Percentiles rank a stretch among this genome's conserved stretches.
These are phyloP conservation scores for Aspidiotus destructor DNA, from an alignment of 2,888 invertebrate species.

Conservation along the genomic window DNA sequence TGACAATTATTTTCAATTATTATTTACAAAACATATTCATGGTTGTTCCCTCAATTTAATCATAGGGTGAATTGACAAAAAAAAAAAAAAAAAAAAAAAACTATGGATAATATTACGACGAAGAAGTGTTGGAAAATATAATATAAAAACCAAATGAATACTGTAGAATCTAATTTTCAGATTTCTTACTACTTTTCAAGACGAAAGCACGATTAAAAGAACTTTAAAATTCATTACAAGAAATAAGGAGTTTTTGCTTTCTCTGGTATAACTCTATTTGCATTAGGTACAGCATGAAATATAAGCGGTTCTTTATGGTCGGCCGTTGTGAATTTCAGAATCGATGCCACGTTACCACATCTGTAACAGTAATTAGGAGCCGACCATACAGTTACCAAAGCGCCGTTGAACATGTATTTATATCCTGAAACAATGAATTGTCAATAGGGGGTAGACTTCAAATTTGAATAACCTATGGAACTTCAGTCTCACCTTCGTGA, in stretches of 20 bases:
- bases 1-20: too few species aligned
- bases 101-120: too few species aligned
- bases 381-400: conserved; percentile 97
- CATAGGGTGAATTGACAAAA: too few species aligned
- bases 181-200: not conserved
- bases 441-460: not conserved
- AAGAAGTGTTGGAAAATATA: too few species aligned
- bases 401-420: conserved; percentile 96
- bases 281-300: conserved; percentile 92
- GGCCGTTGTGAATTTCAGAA: conserved; percentile 75
- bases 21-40: too few species aligned
- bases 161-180: not conserved
- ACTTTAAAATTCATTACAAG: conserved; percentile 49
- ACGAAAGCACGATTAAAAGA: not conserved
- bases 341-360: conserved; percentile 96
- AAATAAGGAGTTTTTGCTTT: conserved; percentile 94
- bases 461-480: not conserved
- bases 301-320: conserved; percentile 71
- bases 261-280: conserved; percentile 84
- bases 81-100: too few species aligned
- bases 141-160: too few species aligned
- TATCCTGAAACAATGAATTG: conserved; percentile 54
- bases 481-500: conserved; percentile 69
- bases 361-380: conserved; percentile 99
- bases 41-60: too few species aligned